A percentile compares a stretch with the other conserved stretches of the same genome.
These are phyloP conservation scores for Standfussiana lucernea DNA, from an alignment of 2,888 invertebrate species.

Conservation along the genomic window DNA sequence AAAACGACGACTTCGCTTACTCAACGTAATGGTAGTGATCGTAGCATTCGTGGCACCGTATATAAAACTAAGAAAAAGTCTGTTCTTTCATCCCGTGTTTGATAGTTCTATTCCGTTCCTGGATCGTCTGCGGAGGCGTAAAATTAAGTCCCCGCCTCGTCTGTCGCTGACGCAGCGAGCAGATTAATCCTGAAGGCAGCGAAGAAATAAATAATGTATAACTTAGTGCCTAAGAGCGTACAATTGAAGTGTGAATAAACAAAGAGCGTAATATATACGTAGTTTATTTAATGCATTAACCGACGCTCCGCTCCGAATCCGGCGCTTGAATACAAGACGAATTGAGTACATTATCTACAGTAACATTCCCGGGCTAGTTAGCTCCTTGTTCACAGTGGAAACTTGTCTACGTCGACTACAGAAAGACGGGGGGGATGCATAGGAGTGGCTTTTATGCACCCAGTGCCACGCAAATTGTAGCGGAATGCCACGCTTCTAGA, in stretches of 20 bases:
- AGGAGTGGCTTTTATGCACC: conserved; percentile 80
- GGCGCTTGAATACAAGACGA: conserved; percentile 81
- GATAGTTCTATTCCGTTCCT: conserved; percentile 62
- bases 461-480: conserved; percentile 80
- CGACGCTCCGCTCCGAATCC: conserved; percentile 69
- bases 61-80: conserved; percentile 66
- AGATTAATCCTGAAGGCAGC: conserved; percentile 51
- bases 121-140: conserved; percentile 47
- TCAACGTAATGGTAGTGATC: conserved; percentile 73
- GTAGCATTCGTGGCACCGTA: conserved; percentile 54
- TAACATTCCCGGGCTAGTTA: conserved; percentile 80
- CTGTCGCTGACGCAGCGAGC: conserved; percentile 45
- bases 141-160: conserved; percentile 54
- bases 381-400: conserved; percentile 78
- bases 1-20: conserved; percentile 75
- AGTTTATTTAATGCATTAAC: conserved; percentile 76
- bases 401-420: conserved; percentile 81
- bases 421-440: conserved; percentile 72
- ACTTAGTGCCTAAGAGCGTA: conserved; percentile 62
- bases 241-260: conserved; percentile 74
- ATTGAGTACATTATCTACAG: conserved; percentile 82
- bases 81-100: conserved; percentile 65
- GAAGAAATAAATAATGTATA: conserved; percentile 65
- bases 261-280: conserved; percentile 69
- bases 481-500: conserved; percentile 76